Evolutionary conservation across 1,140 invertebrate genomes (phyloP).

Genomic region (Aphaenogaster ashmeadi): DNA sequence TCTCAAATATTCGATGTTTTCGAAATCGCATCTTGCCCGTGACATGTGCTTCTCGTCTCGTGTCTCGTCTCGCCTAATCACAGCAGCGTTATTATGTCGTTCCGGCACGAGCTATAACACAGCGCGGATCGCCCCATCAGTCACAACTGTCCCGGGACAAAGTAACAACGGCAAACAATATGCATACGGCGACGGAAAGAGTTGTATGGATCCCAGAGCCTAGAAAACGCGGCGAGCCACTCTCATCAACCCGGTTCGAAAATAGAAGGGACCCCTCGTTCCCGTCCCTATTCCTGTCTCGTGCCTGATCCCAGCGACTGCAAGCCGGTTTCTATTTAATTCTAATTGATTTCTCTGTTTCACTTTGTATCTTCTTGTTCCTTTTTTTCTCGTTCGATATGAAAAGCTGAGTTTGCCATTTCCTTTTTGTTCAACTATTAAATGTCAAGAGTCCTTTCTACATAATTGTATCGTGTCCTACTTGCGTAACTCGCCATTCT

Average conservation of each 20-base stretch:
- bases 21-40: background rate
- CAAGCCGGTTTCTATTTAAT: too few species aligned
- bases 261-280: conserved; percentile 14
- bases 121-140: conserved; percentile 23
- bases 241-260: conserved; percentile 32
- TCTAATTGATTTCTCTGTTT: background rate
- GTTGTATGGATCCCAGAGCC: background rate
- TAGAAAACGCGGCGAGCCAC: background rate
- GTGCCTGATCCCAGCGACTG: background rate
- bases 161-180: conserved; percentile 17
- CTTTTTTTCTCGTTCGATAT: background rate
- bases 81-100: conserved; percentile 30
- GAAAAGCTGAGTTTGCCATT: background rate
- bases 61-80: conserved; percentile 23
- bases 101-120: background rate
- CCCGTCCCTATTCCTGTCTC: background rate
- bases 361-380: background rate
- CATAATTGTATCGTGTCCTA: background rate
- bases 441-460: background rate
- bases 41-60: conserved; percentile 5
- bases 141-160: conserved; percentile 41
- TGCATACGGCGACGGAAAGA: background rate
- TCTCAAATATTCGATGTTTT: background rate
- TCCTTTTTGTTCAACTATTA: background rate
- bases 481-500: background rate